These are phyloP conservation scores for Anabacerthia variegaticeps DNA, from an alignment of 2,797 vertebrate genomes.

Conservation along the genomic window DNA sequence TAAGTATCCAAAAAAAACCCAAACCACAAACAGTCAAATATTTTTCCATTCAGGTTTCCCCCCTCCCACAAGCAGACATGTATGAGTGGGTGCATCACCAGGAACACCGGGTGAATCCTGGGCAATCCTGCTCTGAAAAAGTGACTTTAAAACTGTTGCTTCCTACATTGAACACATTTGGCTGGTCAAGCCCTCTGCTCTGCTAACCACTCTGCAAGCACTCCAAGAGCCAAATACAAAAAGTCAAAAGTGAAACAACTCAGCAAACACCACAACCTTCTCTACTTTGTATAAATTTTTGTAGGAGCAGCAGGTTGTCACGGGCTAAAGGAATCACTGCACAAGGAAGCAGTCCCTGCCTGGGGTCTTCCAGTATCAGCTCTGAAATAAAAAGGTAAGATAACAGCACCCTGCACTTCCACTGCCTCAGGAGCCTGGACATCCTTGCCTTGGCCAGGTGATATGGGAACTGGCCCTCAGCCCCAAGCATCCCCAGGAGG, in stretches of 20 bases:
- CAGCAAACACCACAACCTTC: background rate
- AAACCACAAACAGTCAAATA: background rate
- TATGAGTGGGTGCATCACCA: background rate
- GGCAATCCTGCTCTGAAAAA: background rate
- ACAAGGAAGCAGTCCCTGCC: background rate
- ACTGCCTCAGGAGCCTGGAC: background rate
- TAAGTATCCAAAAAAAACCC: background rate
- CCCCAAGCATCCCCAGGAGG: fast-evolving
- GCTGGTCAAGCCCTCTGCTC: background rate
- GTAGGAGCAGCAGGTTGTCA: background rate
- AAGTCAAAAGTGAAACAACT: background rate
- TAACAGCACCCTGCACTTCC: background rate
- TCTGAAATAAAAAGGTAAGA: background rate
- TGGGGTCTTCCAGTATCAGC: background rate
- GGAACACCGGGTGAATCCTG: background rate
- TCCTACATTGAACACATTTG: background rate
- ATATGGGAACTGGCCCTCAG: background rate
- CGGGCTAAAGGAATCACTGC: background rate
- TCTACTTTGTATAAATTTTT: background rate
- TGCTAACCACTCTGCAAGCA: background rate
- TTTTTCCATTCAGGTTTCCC: background rate
- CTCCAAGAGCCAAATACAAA: background rate
- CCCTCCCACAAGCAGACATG: fast-evolving
- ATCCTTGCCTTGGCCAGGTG: background rate
- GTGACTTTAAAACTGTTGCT: background rate